phyloP scores from a whole-genome alignment of 1,140 invertebrate species.

The Trachymyrmex cornetzi region DNA sequence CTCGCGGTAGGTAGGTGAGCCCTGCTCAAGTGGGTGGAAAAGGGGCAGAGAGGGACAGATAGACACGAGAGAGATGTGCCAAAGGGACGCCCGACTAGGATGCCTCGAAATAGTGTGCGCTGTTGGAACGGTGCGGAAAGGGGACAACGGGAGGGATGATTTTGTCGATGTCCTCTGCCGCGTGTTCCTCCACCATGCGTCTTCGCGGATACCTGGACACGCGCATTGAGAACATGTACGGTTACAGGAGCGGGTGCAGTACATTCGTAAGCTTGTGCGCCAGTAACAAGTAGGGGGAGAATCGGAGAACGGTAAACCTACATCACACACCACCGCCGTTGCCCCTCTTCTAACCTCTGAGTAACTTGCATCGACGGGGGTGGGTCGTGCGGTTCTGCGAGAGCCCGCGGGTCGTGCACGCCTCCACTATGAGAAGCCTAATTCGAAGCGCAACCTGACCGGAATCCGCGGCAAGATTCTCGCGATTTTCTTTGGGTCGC shows the following conservation, averaged over 20 bases:
- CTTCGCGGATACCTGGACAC: constrained; percentile 58
- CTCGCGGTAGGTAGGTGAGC: constrained; percentile 57
- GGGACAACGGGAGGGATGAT: constrained; percentile 58
- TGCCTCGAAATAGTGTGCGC: constrained; percentile 37
- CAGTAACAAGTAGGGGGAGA: constrained; percentile 55
- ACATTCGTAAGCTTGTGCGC: constrained; percentile 56
- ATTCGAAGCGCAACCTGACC: constrained; percentile 46
- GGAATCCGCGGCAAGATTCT: constrained; percentile 1
- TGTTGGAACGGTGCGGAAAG: constrained; percentile 15
- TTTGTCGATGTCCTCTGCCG: constrained; percentile 71
- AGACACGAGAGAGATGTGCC: constrained; percentile 65
- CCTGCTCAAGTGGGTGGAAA: constrained; percentile 56
- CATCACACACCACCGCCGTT: constrained; percentile 35
- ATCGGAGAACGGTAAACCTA: constrained; percentile 64
- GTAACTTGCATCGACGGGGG: constrained; percentile 17
- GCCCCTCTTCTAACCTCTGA: not conserved
- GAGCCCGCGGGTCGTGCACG: constrained; percentile 25
- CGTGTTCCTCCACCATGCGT: constrained; percentile 50
- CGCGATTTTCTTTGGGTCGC: constrained; percentile 42
- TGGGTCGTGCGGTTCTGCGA: constrained; percentile 25
- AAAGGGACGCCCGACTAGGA: constrained; percentile 55
- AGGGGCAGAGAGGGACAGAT: constrained; percentile 56
- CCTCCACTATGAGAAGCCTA: constrained; percentile 39
- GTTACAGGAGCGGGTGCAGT: constrained; percentile 25
- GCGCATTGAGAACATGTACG: constrained; percentile 38